A percentile compares a stretch with the other conserved stretches of the same genome.
Conservation (phyloP, 1,140 invertebrate genomes). For the Uloborus diversus region DNA sequence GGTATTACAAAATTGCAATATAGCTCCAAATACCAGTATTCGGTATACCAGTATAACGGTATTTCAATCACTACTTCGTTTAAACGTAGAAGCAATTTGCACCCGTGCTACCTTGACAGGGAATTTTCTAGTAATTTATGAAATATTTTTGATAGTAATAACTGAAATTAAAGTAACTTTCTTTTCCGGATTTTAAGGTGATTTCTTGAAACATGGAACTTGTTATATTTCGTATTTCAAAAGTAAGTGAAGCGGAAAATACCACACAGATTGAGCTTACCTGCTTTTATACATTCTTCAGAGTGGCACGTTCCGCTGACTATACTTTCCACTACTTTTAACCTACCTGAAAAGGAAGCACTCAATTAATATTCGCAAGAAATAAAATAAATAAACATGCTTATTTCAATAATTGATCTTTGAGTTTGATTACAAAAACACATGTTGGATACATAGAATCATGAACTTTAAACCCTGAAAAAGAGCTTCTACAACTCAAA, state of each 20-base stretch:
- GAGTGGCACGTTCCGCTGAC: constrained; percentile 12
- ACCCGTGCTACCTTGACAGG: background rate
- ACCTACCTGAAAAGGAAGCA: constrained; percentile 20
- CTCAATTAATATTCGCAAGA: background rate
- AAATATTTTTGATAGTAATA: background rate
- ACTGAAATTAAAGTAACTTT: background rate
- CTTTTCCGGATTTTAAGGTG: too few relatives aligned
- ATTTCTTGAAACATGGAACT: background rate
- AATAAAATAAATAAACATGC: background rate
- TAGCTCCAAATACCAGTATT: too few relatives aligned
- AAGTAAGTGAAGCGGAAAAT: too few relatives aligned
- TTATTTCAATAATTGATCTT: too few relatives aligned
- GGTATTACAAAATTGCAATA: too few relatives aligned
- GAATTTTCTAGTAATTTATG: background rate
- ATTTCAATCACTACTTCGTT: too few relatives aligned
- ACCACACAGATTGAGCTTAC: background rate
- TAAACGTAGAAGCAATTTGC: background rate
- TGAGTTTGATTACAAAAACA: too few relatives aligned
- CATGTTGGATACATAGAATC: too few relatives aligned
- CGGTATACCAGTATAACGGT: too few relatives aligned
- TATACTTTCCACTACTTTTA: constrained; percentile 21
- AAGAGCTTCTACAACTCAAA: too few relatives aligned
- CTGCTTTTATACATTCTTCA: constrained; percentile 36
- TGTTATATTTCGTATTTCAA: background rate
- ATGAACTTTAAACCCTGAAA: too few relatives aligned